A percentile compares a stretch with the other conserved stretches of the same genome.
Conservation (phyloP, 2,797 vertebrate genomes). For the Triplophysa bombifrons region DNA sequence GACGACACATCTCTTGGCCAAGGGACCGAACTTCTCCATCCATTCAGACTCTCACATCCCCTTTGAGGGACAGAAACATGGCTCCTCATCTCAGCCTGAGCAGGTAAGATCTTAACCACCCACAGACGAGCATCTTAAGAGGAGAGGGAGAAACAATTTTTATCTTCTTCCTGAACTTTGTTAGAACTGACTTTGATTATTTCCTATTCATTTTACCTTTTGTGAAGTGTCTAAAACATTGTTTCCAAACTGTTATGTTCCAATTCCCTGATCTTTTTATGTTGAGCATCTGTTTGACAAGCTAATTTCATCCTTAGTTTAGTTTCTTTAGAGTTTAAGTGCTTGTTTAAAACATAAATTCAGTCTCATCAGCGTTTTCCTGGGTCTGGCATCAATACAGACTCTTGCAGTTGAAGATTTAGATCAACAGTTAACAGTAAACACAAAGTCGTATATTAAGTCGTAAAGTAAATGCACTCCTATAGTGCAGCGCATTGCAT, state of each 20-base stretch:
- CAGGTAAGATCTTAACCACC: constrained; percentile 68
- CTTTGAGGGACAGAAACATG: constrained; percentile 64
- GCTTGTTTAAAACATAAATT: constrained; percentile 13
- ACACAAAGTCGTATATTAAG: no score
- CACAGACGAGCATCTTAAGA: background rate
- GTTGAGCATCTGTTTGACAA: background rate
- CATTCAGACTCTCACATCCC: constrained; percentile 16
- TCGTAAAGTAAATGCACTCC: background rate
- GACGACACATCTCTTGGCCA: constrained; percentile 41
- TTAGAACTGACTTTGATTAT: background rate
- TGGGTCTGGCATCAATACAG: background rate
- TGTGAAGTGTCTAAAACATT: background rate
- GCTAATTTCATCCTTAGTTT: background rate
- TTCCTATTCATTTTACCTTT: background rate
- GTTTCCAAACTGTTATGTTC: background rate
- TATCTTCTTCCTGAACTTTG: background rate
- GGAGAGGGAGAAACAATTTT: background rate
- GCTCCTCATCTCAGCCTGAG: constrained; percentile 56
- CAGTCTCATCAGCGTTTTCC: background rate
- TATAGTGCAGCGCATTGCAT: background rate
- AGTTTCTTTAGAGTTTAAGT: background rate
- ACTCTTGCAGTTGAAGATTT: background rate
- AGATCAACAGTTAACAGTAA: background rate
- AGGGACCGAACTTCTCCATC: constrained; percentile 37
- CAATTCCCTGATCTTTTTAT: background rate